A percentile compares a stretch with the other conserved stretches of the same genome.
These are phyloP conservation scores for Exocentrus adspersus DNA, from an alignment of 2,888 invertebrate species.

Conservation along the genomic window DNA sequence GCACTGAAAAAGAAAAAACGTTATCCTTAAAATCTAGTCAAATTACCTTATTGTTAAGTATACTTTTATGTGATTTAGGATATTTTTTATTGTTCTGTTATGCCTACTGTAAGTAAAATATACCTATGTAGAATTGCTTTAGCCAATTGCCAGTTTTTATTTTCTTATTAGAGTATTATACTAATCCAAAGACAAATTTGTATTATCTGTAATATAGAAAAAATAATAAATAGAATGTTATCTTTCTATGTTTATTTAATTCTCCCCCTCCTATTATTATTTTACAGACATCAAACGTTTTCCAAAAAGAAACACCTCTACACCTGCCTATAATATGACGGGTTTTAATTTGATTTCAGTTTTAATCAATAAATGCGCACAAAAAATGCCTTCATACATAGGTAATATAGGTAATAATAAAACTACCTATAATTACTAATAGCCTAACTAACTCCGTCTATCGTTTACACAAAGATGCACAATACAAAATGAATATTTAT, in stretches of 20 bases:
- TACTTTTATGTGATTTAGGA: background rate
- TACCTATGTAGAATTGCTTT: background rate
- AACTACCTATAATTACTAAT: too few species aligned
- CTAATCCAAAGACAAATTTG: constrained; percentile 21
- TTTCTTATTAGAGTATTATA: constrained; percentile 23
- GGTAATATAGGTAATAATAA: too few species aligned
- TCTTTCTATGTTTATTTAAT: background rate
- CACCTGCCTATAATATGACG: too few species aligned
- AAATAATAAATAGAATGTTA: constrained; percentile 21
- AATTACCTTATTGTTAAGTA: constrained; percentile 2
- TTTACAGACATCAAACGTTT: background rate
- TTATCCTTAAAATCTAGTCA: constrained; percentile 11
- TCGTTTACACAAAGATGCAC: too few species aligned
- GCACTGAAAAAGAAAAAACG: background rate
- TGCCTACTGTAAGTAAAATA: too few species aligned
- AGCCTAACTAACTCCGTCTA: too few species aligned
- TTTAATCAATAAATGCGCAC: too few species aligned
- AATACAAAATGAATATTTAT: too few species aligned
- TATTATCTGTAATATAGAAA: constrained; percentile 3
- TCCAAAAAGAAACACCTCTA: too few species aligned
- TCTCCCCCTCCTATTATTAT: background rate
- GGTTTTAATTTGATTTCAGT: too few species aligned
- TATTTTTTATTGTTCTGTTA: constrained; percentile 6
- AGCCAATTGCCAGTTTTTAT: constrained; percentile 13
- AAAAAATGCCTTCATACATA: too few species aligned